Percentiles rank a stretch among this genome's conserved stretches.
Evolutionary conservation across 1,140 invertebrate genomes (phyloP).

Genomic region (Ylistrum balloti): DNA sequence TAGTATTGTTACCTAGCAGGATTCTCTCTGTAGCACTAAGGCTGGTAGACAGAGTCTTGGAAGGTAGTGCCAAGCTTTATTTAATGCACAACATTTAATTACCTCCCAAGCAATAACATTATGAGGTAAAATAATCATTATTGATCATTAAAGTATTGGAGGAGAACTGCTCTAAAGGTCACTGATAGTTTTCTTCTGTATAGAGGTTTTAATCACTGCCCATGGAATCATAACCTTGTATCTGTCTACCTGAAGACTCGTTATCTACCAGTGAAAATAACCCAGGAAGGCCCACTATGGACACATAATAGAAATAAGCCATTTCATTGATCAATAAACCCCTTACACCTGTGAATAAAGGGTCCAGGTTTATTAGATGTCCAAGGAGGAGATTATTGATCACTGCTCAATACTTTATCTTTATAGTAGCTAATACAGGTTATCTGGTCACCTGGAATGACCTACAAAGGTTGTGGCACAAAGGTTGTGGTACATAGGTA

Average conservation of each 20-base stretch:
- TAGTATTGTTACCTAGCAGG: no score
- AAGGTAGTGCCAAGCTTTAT: not conserved
- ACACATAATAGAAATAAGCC: conserved; percentile 33
- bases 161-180: not conserved
- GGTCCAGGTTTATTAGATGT: not conserved
- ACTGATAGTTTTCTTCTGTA: not conserved
- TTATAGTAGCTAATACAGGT: not conserved
- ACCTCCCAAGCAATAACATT: not conserved
- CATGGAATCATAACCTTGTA: conserved; percentile 11
- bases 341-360: not conserved
- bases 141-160: not conserved
- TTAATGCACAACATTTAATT: not conserved
- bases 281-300: not conserved
- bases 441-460: not conserved
- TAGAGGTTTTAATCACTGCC: not conserved
- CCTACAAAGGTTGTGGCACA: no score
- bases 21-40: no score
- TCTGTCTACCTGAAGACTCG: conserved; percentile 26
- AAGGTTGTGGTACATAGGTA: no score
- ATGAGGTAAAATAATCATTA: not conserved
- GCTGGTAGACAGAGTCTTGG: not conserved
- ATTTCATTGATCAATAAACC: not conserved
- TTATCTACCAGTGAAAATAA: conserved; percentile 21
- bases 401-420: conserved; percentile 27
- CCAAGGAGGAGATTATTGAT: not conserved